phyloP scores from a whole-genome alignment of 2,888 invertebrate genomes.

The Empis stercorea region DNA sequence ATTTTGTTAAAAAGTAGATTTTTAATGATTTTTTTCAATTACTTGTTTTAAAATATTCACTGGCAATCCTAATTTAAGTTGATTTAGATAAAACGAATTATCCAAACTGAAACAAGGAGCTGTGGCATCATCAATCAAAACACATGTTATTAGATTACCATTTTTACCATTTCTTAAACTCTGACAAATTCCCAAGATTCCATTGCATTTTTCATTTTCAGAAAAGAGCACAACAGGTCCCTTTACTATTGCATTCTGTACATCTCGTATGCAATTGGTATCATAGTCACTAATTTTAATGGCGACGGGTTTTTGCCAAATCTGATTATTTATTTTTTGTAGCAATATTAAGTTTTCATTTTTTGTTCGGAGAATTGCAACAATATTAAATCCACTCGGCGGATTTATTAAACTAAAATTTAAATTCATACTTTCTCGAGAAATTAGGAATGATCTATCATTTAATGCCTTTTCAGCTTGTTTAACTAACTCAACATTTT shows the following conservation, averaged over 20 bases:
- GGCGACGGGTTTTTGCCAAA: constrained; percentile 15
- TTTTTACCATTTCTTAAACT: constrained; percentile 73
- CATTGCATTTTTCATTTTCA: constrained; percentile 55
- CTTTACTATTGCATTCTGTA: constrained; percentile 23
- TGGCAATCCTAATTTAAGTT: constrained; percentile 59
- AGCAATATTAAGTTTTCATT: constrained; percentile 25
- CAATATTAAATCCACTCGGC: constrained; percentile 21
- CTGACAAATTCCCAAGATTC: constrained; percentile 78
- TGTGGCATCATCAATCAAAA: constrained; percentile 48
- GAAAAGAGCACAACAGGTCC: constrained; percentile 46
- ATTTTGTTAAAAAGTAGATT: neutral
- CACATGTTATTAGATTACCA: constrained; percentile 47
- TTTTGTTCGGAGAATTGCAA: constrained; percentile 24
- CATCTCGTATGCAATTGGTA: constrained; percentile 24
- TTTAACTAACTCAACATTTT: constrained; percentile 31
- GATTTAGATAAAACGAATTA: constrained; percentile 50
- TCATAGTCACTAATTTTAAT: constrained; percentile 24
- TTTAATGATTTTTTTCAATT: constrained; percentile 11
- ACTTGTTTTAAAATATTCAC: constrained; percentile 60
- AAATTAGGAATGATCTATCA: constrained; percentile 47
- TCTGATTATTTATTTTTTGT: constrained; percentile 20
- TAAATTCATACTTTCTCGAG: constrained; percentile 43
- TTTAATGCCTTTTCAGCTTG: constrained; percentile 39
- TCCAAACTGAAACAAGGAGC: constrained; percentile 54
- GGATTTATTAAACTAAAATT: constrained; percentile 30